Conservation (phyloP, 2,888 invertebrate genomes). For the Agonopterix heracliana region DNA sequence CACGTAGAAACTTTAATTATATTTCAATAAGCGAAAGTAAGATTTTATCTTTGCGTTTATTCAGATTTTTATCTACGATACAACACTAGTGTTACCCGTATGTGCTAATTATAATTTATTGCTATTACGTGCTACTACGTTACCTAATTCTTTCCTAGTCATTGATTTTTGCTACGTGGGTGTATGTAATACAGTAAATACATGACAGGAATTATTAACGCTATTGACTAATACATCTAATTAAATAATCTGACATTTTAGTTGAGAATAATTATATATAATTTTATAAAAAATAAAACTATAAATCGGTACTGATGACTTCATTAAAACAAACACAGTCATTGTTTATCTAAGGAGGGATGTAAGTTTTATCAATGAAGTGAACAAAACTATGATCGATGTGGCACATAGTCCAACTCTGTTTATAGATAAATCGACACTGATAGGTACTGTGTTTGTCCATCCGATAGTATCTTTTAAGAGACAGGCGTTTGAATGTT, state of each 20-base stretch:
- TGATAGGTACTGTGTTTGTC: slow-evolving; percentile 48
- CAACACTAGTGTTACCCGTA: slow-evolving; percentile 16
- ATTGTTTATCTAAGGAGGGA: slow-evolving; percentile 33
- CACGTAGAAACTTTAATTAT: slow-evolving; percentile 35
- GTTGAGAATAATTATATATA: no score
- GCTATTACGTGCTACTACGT: slow-evolving; percentile 7
- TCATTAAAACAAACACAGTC: slow-evolving; percentile 22
- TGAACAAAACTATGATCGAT: slow-evolving; percentile 70
- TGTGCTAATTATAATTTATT: slow-evolving; percentile 22
- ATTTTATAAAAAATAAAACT: neutral
- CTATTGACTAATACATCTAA: neutral
- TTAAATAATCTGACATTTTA: neutral
- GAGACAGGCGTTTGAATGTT: slow-evolving; percentile 46
- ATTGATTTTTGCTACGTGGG: neutral
- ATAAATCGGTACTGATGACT: slow-evolving; percentile 5
- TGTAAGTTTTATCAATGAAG: slow-evolving; percentile 56
- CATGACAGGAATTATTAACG: neutral
- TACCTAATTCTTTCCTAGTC: slow-evolving; percentile 6
- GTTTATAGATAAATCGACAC: slow-evolving; percentile 52
- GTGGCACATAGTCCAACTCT: slow-evolving; percentile 35
- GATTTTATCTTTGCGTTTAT: slow-evolving; percentile 30
- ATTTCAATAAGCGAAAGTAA: slow-evolving; percentile 42
- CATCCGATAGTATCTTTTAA: slow-evolving; percentile 43
- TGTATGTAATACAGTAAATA: no score
- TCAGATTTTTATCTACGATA: slow-evolving; percentile 37